A percentile compares a stretch with the other conserved stretches of the same genome.
phyloP scores from a whole-genome alignment of 2,113 vertebrate species.

The Miniopterus natalensis region DNA sequence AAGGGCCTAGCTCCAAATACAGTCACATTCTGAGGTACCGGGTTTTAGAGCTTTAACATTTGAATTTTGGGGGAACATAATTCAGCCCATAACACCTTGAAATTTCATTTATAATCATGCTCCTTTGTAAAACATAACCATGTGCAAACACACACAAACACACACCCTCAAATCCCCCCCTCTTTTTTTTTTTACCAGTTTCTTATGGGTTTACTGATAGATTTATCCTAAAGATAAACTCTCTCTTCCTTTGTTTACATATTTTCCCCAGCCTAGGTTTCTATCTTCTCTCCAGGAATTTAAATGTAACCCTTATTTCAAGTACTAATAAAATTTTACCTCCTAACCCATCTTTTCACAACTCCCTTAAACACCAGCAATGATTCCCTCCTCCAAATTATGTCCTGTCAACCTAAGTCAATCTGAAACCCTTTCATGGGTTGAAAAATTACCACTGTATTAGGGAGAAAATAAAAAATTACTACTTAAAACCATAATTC shows the following conservation, averaged over 20 bases:
- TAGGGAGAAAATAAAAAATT: slow-evolving; percentile 44
- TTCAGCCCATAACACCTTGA: neutral
- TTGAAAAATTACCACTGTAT: neutral
- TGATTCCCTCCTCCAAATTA: neutral
- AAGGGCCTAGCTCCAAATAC: neutral
- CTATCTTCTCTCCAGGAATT: neutral
- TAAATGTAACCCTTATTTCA: neutral
- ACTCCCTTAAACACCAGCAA: neutral
- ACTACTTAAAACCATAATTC: neutral
- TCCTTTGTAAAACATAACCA: neutral
- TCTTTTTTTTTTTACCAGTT: neutral
- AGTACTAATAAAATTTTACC: neutral
- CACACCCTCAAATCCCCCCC: too few relatives aligned
- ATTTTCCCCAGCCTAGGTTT: neutral
- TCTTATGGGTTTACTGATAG: neutral
- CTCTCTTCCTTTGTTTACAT: neutral
- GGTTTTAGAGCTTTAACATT: neutral
- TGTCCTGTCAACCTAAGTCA: neutral
- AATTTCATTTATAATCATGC: slow-evolving; percentile 18
- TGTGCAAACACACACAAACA: neutral
- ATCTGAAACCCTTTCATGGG: neutral
- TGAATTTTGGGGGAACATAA: neutral
- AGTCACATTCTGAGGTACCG: neutral
- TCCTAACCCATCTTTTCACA: neutral
- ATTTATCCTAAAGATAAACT: slow-evolving; percentile 15